phyloP scores from a whole-genome alignment of 2,888 invertebrate species.

The Pecten maximus region DNA sequence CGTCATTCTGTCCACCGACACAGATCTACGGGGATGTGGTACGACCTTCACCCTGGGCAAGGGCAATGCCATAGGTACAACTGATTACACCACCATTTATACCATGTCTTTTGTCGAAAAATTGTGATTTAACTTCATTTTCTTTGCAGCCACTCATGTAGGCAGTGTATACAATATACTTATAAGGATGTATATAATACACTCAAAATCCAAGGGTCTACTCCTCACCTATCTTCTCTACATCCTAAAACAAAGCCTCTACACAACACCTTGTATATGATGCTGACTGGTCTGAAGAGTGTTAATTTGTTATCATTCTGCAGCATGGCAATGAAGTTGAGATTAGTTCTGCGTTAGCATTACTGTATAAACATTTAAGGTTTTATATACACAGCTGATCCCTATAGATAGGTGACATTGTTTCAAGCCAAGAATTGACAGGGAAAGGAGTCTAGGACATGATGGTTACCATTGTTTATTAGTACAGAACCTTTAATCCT shows the following conservation, averaged over 20 bases:
- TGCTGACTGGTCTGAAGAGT: no score
- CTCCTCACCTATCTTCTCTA: no score
- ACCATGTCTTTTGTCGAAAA: no score
- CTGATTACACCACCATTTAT: no score
- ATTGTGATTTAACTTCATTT: background rate
- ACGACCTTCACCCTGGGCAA: conserved; percentile 94
- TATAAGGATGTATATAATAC: background rate
- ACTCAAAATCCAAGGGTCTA: no score
- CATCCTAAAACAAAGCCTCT: no score
- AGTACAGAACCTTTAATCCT: background rate
- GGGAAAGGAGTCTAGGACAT: background rate
- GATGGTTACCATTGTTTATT: background rate
- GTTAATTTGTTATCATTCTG: no score
- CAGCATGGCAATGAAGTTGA: no score
- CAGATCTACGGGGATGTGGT: conserved; percentile 88
- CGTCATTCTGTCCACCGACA: conserved; percentile 88
- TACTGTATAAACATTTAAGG: no score
- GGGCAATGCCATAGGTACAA: conserved; percentile 91
- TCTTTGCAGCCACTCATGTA: background rate
- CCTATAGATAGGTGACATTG: background rate
- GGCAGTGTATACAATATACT: no score
- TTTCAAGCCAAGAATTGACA: background rate
- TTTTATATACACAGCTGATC: background rate
- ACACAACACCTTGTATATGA: no score
- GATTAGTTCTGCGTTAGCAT: no score